Percentiles rank a stretch among this genome's conserved stretches.
phyloP scores from a whole-genome alignment of 2,113 vertebrate genomes.

The Barnardius zonarius region DNA sequence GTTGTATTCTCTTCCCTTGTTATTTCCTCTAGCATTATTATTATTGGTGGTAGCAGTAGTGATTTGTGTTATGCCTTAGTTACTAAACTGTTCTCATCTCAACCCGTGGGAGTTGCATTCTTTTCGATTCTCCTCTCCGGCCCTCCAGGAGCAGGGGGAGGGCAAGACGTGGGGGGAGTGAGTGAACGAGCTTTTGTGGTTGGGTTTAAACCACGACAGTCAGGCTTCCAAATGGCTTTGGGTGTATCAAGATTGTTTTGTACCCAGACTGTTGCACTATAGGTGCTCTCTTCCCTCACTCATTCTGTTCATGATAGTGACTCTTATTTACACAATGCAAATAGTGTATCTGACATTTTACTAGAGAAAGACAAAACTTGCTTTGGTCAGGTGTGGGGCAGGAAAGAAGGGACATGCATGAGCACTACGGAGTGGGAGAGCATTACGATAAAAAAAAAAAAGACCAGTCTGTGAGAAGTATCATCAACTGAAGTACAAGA shows the following conservation, averaged over 20 bases:
- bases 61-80: no score
- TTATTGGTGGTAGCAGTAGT: no score
- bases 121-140: no score
- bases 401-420: background rate
- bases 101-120: no score
- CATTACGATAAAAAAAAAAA: background rate
- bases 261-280: background rate
- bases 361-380: background rate
- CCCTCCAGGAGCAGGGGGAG: no score
- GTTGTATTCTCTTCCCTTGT: no score
- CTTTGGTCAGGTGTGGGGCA: background rate
- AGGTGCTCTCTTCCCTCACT: background rate
- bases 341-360: fast-evolving
- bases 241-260: background rate
- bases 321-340: background rate
- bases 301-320: background rate
- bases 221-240: background rate
- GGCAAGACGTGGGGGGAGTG: no score
- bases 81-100: no score
- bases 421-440: background rate
- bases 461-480: background rate
- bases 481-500: background rate
- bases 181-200: no score
- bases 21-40: no score
- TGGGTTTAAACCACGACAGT: no score